Conservation (phyloP, 64 coral and sea anemone species). For the Montipora cactus region DNA sequence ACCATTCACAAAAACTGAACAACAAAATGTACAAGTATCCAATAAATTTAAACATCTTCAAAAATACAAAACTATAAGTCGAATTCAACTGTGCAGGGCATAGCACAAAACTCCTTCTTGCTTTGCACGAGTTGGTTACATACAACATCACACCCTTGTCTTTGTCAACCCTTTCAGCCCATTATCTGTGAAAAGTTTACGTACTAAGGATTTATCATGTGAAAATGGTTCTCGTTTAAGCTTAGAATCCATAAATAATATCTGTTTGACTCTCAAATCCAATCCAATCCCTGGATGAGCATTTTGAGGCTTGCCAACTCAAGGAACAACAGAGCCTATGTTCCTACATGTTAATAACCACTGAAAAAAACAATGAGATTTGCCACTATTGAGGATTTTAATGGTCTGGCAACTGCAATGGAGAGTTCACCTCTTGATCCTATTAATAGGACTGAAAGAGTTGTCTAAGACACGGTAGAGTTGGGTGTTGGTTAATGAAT, state of each 20-base stretch:
- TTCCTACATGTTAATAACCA: too few species aligned
- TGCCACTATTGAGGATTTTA: too few species aligned
- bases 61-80: slow-evolving; percentile 8
- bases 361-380: too few species aligned
- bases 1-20: slow-evolving; percentile 5
- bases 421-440: too few species aligned
- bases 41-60: slow-evolving; percentile 18
- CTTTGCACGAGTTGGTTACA: slow-evolving; percentile 42
- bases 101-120: slow-evolving; percentile 40
- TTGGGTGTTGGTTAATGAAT: slow-evolving; percentile 3
- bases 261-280: too few species aligned
- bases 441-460: background rate
- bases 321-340: too few species aligned
- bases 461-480: background rate
- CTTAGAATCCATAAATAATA: too few species aligned
- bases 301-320: too few species aligned
- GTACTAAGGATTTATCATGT: too few species aligned
- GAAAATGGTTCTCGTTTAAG: too few species aligned
- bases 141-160: background rate
- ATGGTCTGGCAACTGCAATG: too few species aligned
- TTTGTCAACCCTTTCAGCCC: background rate
- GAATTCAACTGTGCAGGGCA: slow-evolving; percentile 5
- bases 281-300: too few species aligned
- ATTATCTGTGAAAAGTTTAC: background rate
- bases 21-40: background rate